Percentiles rank a stretch among this genome's conserved stretches.
These are phyloP conservation scores for Syrrhaptes paradoxus DNA, from an alignment of 2,113 vertebrate species.

Conservation along the genomic window DNA sequence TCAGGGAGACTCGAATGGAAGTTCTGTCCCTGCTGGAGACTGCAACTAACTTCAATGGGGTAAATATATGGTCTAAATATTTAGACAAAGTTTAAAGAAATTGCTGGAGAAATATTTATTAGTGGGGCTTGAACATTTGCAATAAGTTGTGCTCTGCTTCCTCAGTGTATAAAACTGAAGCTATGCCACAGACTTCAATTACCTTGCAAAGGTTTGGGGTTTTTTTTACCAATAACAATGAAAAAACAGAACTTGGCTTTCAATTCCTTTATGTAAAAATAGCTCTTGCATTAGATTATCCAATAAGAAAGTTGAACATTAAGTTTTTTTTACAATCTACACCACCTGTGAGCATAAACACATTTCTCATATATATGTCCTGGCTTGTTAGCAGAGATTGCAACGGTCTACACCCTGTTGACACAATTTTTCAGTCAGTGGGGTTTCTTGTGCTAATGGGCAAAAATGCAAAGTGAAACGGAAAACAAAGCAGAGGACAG, in stretches of 20 bases:
- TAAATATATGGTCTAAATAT: neutral
- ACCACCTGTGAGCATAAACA: neutral
- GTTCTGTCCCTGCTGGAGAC: neutral
- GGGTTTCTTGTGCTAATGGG: constrained; percentile 36
- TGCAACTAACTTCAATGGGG: neutral
- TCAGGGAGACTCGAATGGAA: neutral
- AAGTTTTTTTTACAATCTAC: neutral
- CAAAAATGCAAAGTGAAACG: constrained; percentile 5
- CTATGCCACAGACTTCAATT: neutral
- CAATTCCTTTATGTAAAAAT: neutral
- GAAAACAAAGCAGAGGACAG: constrained; percentile 12
- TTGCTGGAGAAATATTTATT: neutral
- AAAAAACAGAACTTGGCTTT: neutral
- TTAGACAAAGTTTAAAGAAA: neutral
- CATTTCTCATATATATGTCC: neutral
- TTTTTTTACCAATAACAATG: neutral
- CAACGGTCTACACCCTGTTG: constrained; percentile 6
- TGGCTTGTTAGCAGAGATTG: constrained; percentile 13
- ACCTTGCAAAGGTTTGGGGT: neutral
- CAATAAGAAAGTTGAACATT: neutral
- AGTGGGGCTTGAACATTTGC: neutral
- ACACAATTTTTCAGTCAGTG: constrained; percentile 45
- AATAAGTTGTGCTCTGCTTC: neutral
- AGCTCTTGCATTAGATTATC: neutral
- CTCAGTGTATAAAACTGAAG: neutral